Conservation (phyloP, 2,113 vertebrate genomes). For the Sturnira hondurensis region DNA sequence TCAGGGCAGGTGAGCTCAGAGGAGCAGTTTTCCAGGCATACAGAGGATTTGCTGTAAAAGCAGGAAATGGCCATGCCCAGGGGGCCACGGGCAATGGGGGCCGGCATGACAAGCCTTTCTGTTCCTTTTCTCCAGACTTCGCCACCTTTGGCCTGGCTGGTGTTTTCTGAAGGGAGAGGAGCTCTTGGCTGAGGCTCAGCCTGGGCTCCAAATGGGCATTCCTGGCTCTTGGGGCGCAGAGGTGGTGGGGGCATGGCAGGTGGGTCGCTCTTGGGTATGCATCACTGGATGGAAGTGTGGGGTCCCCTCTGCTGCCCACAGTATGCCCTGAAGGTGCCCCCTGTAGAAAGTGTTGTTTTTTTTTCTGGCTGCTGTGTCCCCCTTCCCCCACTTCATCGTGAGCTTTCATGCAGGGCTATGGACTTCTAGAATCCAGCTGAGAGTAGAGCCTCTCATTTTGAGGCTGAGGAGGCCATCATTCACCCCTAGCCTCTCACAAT, state of each 20-base stretch:
- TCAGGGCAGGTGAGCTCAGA: not conserved
- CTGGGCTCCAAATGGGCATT: not conserved
- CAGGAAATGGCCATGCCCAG: constrained; percentile 40
- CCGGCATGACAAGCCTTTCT: constrained; percentile 62
- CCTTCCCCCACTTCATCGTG: not conserved
- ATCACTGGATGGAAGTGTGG: not conserved
- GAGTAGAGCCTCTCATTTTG: not conserved
- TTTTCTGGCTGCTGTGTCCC: not conserved
- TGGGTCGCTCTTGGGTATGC: not conserved
- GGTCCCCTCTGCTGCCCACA: not conserved
- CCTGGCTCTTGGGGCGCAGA: not conserved
- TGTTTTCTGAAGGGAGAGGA: not conserved
- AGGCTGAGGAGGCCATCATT: not conserved
- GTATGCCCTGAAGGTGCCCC: fast-evolving
- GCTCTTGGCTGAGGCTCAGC: not conserved
- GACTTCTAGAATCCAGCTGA: not conserved
- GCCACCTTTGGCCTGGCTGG: not conserved
- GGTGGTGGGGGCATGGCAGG: not conserved
- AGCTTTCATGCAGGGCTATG: not conserved
- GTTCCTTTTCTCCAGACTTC: constrained; percentile 66
- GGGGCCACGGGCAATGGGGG: constrained; percentile 26
- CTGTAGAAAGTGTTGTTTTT: not conserved
- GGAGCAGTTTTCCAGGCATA: constrained; percentile 72
- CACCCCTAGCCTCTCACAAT: not conserved
- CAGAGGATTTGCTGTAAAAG: constrained; percentile 73